Evolutionary conservation across 2,113 vertebrate species (phyloP), one percentile per base, ranked within the genome.

Genomic region (Malurus elegans): DNA sequence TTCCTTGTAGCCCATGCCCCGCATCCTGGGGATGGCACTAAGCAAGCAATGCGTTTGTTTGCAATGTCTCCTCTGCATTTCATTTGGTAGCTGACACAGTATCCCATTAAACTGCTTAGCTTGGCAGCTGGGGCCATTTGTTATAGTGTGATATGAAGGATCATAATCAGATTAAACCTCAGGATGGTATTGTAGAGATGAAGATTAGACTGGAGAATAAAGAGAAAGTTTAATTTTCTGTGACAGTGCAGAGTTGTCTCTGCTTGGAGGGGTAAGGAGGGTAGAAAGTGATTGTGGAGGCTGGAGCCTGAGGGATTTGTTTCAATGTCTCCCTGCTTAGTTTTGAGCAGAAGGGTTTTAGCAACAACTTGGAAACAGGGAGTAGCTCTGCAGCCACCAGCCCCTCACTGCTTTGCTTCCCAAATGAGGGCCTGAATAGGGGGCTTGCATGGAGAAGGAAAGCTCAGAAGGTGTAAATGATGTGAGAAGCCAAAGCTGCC

Each of bases 41-140:
- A 67, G 72, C 56, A 76, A 80, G 57, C 31, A 36, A 2, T 60
- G 54, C 69, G n/a, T 88, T 74, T 54, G 31, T 93, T 44, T 60
- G 69, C 57, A 48, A n/a, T 44, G 53, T 76, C 44, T 88, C 60
- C 80, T 88, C 44, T 3, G 8, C 53, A 56, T 88, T 80, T 60
- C 4, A 0, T 91, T 61, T 71, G 75, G 25, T 71, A 81, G 58
- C 65, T 14, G 17, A 54, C 38, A 32, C 3, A 9, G 56, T 24
- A 76, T 90, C 88, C 93, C 83, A 44, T 95, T 95, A 92, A 97
- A 92, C 57, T 23, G 9, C 92, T 96, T 70, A 47, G 88, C 75
- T 71, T 67, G 83, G 92, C 83, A 96, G 88, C 85, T 88, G 90
- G 58, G 67, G 47, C 60, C 92, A 56, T 94, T 94, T 91, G 83